Conservation (phyloP, 1,140 invertebrate genomes). For the Polypedilum vanderplanki region DNA sequence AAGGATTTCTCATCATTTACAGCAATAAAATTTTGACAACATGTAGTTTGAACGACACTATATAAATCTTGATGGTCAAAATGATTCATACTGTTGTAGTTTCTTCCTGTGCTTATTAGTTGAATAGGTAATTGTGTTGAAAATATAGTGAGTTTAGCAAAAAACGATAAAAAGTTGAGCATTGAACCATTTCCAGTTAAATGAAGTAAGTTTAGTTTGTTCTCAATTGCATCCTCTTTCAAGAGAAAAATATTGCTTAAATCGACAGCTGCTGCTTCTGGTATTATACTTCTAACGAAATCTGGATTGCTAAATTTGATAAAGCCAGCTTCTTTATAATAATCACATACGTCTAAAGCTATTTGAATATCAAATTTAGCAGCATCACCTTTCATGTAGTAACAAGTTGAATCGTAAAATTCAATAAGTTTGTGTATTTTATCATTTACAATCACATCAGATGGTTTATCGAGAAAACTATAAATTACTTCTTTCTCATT, state of each 20-base stretch:
- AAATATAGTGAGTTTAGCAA: constrained; percentile 51
- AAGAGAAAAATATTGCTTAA: constrained; percentile 34
- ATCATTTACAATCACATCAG: not conserved
- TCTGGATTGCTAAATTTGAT: constrained; percentile 51
- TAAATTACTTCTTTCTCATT: constrained; percentile 43
- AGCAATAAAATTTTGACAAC: constrained; percentile 48
- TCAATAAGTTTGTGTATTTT: constrained; percentile 45
- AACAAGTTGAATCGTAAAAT: constrained; percentile 45
- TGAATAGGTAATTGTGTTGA: constrained; percentile 49
- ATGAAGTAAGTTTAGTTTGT: constrained; percentile 46
- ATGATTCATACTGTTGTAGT: constrained; percentile 45
- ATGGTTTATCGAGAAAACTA: constrained; percentile 31
- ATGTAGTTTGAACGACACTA: constrained; percentile 50
- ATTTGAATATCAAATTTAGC: constrained; percentile 52
- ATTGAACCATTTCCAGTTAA: constrained; percentile 54
- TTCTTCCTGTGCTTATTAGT: constrained; percentile 51
- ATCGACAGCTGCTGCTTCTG: constrained; percentile 54
- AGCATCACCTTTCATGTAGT: constrained; percentile 52
- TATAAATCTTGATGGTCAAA: constrained; percentile 46
- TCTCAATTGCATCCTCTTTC: constrained; percentile 40
- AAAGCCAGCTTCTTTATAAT: constrained; percentile 45
- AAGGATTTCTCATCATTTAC: constrained; percentile 40
- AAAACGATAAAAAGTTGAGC: constrained; percentile 51
- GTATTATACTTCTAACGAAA: constrained; percentile 53
- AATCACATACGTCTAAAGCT: constrained; percentile 44